phyloP scores from a whole-genome alignment of 1,140 invertebrate species.

The Drosophila miranda region DNA sequence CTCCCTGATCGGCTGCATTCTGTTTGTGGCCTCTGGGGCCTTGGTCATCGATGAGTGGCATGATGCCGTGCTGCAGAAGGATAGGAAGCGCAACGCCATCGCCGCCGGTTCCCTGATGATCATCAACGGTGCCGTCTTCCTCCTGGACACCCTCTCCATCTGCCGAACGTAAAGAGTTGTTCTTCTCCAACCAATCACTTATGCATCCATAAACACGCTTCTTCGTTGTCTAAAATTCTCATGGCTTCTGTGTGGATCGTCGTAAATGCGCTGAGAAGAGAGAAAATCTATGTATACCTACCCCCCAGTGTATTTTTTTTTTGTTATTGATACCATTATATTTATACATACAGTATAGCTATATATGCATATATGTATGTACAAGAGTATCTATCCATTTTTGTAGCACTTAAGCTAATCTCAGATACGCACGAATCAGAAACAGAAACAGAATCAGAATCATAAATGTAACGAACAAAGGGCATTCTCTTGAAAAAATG shows the following conservation, averaged over 20 bases:
- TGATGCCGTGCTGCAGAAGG: constrained; percentile 55
- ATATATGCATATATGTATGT: constrained; percentile 12
- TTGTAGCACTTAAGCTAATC: constrained; percentile 54
- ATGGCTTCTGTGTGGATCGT: constrained; percentile 51
- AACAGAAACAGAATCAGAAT: neutral
- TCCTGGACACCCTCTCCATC: constrained; percentile 88
- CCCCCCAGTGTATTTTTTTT: constrained; percentile 10
- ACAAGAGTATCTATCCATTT: constrained; percentile 17
- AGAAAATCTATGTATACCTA: too few species aligned
- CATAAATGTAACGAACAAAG: too few species aligned
- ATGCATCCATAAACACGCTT: constrained; percentile 1
- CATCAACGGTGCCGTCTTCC: constrained; percentile 87
- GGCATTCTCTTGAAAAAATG: constrained; percentile 2
- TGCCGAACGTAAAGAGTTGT: constrained; percentile 82
- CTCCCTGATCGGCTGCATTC: constrained; percentile 85
- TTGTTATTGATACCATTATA: constrained; percentile 7
- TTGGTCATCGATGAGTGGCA: constrained; percentile 84
- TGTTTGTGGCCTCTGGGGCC: constrained; percentile 88
- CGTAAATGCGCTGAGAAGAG: constrained; percentile 2
- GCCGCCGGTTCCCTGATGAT: constrained; percentile 88
- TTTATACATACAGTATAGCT: constrained; percentile 11
- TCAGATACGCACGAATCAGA: constrained; percentile 46
- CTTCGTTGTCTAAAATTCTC: constrained; percentile 44
- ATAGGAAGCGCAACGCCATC: constrained; percentile 85
- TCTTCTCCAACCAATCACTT: too few species aligned